Percentiles rank a stretch among this genome's conserved stretches.
These are phyloP conservation scores for Pyralis farinalis DNA, from an alignment of 2,888 invertebrate genomes.

Conservation along the genomic window DNA sequence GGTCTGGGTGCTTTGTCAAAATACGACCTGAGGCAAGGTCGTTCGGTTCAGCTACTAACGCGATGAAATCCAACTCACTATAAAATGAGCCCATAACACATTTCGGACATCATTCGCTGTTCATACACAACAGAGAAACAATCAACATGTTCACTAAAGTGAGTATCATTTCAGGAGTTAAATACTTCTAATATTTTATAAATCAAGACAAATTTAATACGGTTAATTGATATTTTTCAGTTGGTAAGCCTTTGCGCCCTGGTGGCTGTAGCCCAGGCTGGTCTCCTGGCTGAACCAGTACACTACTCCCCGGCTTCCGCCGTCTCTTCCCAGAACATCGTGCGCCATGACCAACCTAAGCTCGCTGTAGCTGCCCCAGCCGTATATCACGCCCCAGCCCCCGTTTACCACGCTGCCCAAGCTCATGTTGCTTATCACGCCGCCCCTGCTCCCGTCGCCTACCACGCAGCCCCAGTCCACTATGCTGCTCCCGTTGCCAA, in stretches of 20 bases:
- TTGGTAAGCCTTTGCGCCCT: constrained; percentile 36
- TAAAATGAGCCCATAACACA: constrained; percentile 2
- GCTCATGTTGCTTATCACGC: constrained; percentile 29
- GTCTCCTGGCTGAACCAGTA: constrained; percentile 46
- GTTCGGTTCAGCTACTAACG: constrained; percentile 22
- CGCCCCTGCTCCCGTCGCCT: constrained; percentile 21
- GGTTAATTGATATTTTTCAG: constrained; percentile 21
- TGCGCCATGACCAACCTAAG: constrained; percentile 54
- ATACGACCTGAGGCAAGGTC: constrained; percentile 42
- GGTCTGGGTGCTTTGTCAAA: constrained; percentile 19
- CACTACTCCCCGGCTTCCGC: constrained; percentile 53
- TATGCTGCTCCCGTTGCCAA: constrained; percentile 18
- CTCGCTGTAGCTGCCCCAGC: constrained; percentile 38
- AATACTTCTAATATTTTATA: background rate
- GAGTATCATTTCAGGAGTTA: background rate
- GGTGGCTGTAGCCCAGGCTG: constrained; percentile 38
- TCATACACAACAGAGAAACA: constrained; percentile 30
- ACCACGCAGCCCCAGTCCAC: constrained; percentile 21
- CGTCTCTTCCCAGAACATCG: constrained; percentile 55
- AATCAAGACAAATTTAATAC: background rate
- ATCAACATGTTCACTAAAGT: constrained; percentile 44
- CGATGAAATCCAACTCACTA: constrained; percentile 16
- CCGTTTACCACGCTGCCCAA: constrained; percentile 27
- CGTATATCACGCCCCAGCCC: constrained; percentile 24
- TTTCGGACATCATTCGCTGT: constrained; percentile 27